Percentiles rank a stretch among this genome's conserved stretches.
Evolutionary conservation across 2,113 vertebrate genomes (phyloP).

Genomic region (Excalfactoria chinensis): DNA sequence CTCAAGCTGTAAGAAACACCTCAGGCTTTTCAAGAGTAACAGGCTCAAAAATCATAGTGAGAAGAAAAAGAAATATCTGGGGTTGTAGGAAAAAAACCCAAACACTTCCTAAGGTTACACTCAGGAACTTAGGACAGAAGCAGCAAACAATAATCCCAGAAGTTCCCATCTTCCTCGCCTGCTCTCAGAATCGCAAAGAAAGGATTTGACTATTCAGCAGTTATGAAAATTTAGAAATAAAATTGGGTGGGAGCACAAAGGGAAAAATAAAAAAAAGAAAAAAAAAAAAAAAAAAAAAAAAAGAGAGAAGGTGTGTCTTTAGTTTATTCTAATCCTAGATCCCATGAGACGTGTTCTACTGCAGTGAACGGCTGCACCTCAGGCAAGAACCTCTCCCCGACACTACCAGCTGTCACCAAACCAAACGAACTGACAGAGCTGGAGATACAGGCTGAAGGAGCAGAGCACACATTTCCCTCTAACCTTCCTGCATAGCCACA

Average conservation of each 20-base stretch:
- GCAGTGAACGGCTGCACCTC: neutral
- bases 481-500: neutral
- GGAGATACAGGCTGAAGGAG: slow-evolving; percentile 47
- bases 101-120: slow-evolving; percentile 11
- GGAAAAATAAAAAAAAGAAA: neutral
- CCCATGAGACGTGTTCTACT: neutral
- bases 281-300: neutral
- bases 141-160: slow-evolving; percentile 6
- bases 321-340: slow-evolving; percentile 33
- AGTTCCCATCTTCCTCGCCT: neutral
- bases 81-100: neutral
- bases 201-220: slow-evolving; percentile 41
- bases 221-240: slow-evolving; percentile 42
- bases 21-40: slow-evolving; percentile 9
- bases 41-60: neutral
- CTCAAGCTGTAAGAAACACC: neutral
- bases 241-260: neutral
- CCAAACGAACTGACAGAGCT: slow-evolving; percentile 6
- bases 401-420: slow-evolving; percentile 19
- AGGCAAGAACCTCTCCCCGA: slow-evolving; percentile 18
- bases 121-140: neutral
- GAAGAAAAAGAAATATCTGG: neutral
- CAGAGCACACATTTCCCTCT: neutral
- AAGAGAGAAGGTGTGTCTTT: neutral
- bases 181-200: slow-evolving; percentile 10